These are phyloP conservation scores for Antechinus stuartii DNA, from an alignment of 2,113 vertebrate genomes.

Conservation along the genomic window DNA sequence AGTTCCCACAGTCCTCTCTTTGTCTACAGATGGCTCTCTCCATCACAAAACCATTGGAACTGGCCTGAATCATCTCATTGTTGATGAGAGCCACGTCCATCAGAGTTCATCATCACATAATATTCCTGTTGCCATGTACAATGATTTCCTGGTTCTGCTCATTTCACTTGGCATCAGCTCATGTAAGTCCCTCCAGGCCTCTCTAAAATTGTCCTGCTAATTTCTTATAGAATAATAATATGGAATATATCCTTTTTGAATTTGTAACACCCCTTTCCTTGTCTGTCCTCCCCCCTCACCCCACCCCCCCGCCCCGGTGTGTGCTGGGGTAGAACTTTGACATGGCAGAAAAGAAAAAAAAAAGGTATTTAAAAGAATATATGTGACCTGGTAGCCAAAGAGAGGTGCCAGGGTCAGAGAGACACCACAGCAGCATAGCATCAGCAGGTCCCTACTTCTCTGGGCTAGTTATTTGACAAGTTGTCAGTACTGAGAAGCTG, in stretches of 20 bases:
- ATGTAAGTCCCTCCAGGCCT: no score
- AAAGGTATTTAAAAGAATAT: background rate
- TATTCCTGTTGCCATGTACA: no score
- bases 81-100: no score
- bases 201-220: no score
- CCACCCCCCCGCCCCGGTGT: background rate
- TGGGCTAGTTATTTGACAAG: background rate
- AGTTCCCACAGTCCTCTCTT: no score
- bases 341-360: background rate
- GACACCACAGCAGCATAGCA: background rate
- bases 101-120: no score
- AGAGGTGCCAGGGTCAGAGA: background rate
- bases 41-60: no score
- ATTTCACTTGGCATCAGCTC: no score
- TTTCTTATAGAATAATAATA: background rate
- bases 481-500: background rate
- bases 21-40: no score
- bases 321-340: background rate
- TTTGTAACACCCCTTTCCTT: background rate
- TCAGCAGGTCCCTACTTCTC: background rate
- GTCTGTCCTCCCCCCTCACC: background rate
- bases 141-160: no score
- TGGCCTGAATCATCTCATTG: no score
- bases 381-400: background rate
- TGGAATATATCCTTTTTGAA: background rate